Base-by-base conservation (phyloP, 2,888 invertebrate species). In the Scrobipalpa atriplicella region DNA sequence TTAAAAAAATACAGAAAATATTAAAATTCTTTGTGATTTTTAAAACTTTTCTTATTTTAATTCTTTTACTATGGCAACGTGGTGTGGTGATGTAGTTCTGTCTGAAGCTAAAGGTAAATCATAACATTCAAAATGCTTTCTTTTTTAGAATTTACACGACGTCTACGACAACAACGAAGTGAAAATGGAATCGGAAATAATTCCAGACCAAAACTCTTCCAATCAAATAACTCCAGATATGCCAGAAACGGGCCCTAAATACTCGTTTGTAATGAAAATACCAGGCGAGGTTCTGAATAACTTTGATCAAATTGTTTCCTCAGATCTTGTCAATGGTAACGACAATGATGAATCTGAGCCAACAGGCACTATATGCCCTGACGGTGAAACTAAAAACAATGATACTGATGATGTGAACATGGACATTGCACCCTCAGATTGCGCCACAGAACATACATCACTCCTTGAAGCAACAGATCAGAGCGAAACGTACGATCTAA, bases 141-240 rank as follows among this genome's bases (percentile, higher is more conserved):
- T 39, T 56, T 78, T 76, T 13, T 78, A 87, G 85, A 76, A 75
- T 6, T 67, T 70, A 38, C 75, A 78, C 65, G 71, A 73, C 54
- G 74, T 78, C 1, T 74, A 75, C 19, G 72, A 73, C 1, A 78
- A 77, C 68, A 67, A 10, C 10, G 64, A 69, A 8, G 80, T 90
- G 18, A 90, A 90, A 75, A 78, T 85, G 66, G 91, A 91, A 74
- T 66, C 78, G 0, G 87, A 86, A 51, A 61, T 85, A 2, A 80
- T 81, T 6, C 87, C 90, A 0, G 90, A 91, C 75, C 89, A 90
- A 7, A 85, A 89, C 68, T 72, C 63, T 38, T 52, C 63, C 5
- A 63, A 16, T 21, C 47, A 43, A 29, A 62, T 62, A 21, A 62
- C 41, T n/a, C 62, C 62, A n/a, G 62, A 62, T 19, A 13, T 62